phyloP scores from a whole-genome alignment of 2,113 vertebrate genomes.

The Ophthalmolycus amberensis region DNA sequence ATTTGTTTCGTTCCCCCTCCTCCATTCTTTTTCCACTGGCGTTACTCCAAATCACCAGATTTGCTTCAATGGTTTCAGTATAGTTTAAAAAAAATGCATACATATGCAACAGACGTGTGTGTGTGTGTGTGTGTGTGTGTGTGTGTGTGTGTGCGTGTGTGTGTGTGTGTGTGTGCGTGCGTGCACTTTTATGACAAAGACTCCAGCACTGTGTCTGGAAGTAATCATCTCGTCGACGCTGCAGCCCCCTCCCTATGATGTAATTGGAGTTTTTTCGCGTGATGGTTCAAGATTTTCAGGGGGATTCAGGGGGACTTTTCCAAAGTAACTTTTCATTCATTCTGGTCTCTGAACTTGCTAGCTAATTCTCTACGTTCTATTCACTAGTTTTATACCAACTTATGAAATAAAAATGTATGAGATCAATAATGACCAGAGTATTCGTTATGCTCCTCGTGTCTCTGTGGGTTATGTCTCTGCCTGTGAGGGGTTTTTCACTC shows the following conservation, averaged over 20 bases:
- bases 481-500: conserved; percentile 16
- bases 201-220: conserved; percentile 81
- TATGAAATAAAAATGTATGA: neutral
- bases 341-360: neutral
- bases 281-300: conserved; percentile 49
- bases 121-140: too few relatives aligned
- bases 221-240: conserved; percentile 79
- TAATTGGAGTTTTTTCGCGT: conserved; percentile 74
- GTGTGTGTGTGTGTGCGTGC: conserved; percentile 17
- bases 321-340: conserved; percentile 56
- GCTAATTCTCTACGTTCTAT: neutral
- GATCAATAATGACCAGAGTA: neutral
- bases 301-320: conserved; percentile 59
- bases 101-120: conserved; percentile 12
- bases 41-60: conserved; percentile 10
- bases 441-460: neutral
- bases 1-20: conserved; percentile 25
- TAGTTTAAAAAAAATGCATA: conserved; percentile 12
- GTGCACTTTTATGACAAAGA: conserved; percentile 69
- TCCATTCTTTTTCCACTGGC: conserved; percentile 30
- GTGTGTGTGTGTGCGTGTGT: too few relatives aligned
- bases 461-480: neutral
- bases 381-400: neutral
- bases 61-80: conserved; percentile 49
- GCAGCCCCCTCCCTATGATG: conserved; percentile 80